phyloP scores from a whole-genome alignment of 2,113 vertebrate genomes.

The Hystrix brachyura region DNA sequence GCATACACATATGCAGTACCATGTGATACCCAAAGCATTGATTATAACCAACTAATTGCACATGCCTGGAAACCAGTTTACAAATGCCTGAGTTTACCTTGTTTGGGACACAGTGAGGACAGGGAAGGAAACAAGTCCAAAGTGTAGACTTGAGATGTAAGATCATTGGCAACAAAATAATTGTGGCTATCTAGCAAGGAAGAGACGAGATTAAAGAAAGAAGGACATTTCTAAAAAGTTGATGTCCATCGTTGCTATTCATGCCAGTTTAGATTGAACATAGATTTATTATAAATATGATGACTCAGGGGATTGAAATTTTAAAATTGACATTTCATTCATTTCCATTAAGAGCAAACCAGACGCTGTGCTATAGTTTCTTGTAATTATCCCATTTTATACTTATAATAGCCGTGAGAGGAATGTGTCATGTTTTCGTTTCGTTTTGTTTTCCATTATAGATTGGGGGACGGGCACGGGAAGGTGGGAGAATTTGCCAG shows the following conservation, averaged over 20 bases:
- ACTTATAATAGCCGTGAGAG: background rate
- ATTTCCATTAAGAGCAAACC: background rate
- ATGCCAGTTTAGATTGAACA: background rate
- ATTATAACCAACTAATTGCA: background rate
- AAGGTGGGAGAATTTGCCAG: background rate
- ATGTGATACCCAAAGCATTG: background rate
- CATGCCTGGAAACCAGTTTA: background rate
- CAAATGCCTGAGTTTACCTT: background rate
- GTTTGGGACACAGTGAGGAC: background rate
- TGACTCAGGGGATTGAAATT: slow-evolving; percentile 22
- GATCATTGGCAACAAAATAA: accelerated
- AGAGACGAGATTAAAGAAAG: background rate
- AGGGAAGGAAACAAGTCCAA: background rate
- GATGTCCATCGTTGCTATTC: background rate
- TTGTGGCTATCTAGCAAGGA: background rate
- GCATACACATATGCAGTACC: background rate
- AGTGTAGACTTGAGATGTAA: background rate
- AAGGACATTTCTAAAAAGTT: background rate
- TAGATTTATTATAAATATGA: background rate
- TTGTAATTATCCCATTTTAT: background rate
- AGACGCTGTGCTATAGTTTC: background rate
- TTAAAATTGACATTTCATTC: slow-evolving; percentile 1
- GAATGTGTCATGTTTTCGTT: background rate
- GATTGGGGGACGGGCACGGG: background rate
- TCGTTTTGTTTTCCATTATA: background rate